Evolutionary conservation across 2,888 invertebrate species (phyloP), one percentile per base, ranked within the genome.

Genomic region (Carpatolechia fugitivella): DNA sequence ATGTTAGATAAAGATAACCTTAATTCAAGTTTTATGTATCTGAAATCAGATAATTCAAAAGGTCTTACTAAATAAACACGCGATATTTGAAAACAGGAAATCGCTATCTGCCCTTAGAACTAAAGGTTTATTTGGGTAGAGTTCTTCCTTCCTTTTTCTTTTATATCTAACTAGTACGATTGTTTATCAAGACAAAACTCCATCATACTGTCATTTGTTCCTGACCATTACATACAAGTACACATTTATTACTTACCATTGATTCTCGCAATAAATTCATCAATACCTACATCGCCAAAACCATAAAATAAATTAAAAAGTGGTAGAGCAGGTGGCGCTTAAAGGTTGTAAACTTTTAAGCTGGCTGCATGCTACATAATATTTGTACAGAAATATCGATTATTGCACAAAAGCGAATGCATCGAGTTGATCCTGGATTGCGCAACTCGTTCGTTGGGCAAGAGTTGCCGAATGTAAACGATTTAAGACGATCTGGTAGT

Each of bases 401-500:
- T 76, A 85, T 87, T 85, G 80, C 87, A 82, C 87, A 83, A 88
- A 24, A 24, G 70, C 71, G 68, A 77, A 73, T 76, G 69, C 72
- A 74, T 61, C 68, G 72, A 70, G 76, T 81, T 83, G 78, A 82
- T 88, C 88, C 88, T 84, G 77, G 64, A 76, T 89, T 88, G 76
- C 81, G 78, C 83, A 88, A 87, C 62, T 52, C 60, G 70, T 61
- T 52, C 60, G 70, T 89, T 87, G 80, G 70, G 80, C 76, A 89
- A 88, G 64, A 76, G 78, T 80, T 78, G 73, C 76, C 80, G 80
- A 83, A 82, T 76, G 72, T 78, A 80, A 71, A 74, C 77, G 74
- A 74, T 76, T 76, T 74, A 78, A 18, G 68, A 67, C 68, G 71
- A 74, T 78, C 74, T 74, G 77, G 75, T 70, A 65, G 60, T 70